phyloP scores from a whole-genome alignment of 2,113 vertebrate genomes.

The Hippolais icterina region DNA sequence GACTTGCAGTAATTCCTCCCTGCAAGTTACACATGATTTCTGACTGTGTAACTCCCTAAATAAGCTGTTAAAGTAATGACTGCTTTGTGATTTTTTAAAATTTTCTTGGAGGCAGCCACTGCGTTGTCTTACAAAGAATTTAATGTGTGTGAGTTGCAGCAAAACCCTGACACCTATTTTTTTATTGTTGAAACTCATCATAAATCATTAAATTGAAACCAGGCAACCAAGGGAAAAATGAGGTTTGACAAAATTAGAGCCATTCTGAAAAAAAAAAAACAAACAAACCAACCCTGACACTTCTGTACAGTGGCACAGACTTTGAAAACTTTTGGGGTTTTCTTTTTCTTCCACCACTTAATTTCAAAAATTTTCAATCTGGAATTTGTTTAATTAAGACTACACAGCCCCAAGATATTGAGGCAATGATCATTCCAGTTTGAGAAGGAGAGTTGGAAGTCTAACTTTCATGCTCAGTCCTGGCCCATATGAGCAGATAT shows the following conservation, averaged over 20 bases:
- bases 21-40: background rate
- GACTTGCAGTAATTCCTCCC: conserved; percentile 18
- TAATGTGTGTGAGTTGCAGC: background rate
- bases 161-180: background rate
- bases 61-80: background rate
- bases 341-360: background rate
- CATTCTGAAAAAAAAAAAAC: background rate
- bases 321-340: background rate
- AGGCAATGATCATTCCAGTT: background rate
- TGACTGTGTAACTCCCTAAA: background rate
- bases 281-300: rapidly evolving
- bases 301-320: background rate
- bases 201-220: background rate
- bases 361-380: background rate
- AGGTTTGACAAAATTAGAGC: background rate
- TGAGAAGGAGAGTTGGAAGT: background rate
- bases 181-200: background rate
- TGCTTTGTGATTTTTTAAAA: background rate
- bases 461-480: background rate
- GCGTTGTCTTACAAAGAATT: background rate
- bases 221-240: background rate
- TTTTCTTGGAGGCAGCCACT: background rate
- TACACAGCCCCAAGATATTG: background rate
- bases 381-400: background rate
- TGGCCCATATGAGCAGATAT: no score